phyloP scores from a whole-genome alignment of 2,888 invertebrate species.

The Beris morrisii region DNA sequence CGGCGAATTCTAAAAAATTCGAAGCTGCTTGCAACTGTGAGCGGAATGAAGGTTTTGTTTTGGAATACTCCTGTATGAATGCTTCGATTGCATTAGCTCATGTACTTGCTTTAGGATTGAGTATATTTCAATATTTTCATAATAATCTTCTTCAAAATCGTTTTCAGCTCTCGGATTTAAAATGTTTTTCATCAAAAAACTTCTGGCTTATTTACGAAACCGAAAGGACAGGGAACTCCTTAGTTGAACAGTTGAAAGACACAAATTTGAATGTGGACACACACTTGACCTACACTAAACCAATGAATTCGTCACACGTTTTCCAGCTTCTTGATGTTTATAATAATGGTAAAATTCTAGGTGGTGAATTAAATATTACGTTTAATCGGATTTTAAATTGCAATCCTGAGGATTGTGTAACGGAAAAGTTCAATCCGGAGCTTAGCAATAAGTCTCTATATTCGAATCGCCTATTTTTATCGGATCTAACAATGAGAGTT shows the following conservation, averaged over 20 bases:
- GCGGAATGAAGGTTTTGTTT: not conserved
- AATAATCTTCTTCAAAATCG: no score
- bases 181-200: slow-evolving; percentile 43
- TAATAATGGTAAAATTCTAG: slow-evolving; percentile 50
- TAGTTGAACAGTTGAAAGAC: slow-evolving; percentile 42
- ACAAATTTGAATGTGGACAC: slow-evolving; percentile 49
- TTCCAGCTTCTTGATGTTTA: slow-evolving; percentile 49
- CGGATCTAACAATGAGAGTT: slow-evolving; percentile 47
- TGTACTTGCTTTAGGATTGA: not conserved
- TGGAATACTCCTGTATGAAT: not conserved
- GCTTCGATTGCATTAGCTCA: not conserved
- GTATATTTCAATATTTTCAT: no score
- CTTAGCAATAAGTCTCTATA: slow-evolving; percentile 43
- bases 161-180: slow-evolving; percentile 44
- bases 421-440: slow-evolving; percentile 1
- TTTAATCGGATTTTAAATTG: slow-evolving; percentile 41
- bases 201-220: slow-evolving; percentile 49
- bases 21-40: not conserved
- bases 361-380: slow-evolving; percentile 51
- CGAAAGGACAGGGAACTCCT: slow-evolving; percentile 5
- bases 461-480: slow-evolving; percentile 47
- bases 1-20: no score
- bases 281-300: slow-evolving; percentile 45
- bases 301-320: slow-evolving; percentile 36
- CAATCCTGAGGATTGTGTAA: slow-evolving; percentile 27